A percentile compares a stretch with the other conserved stretches of the same genome.
phyloP scores from a whole-genome alignment of 2,797 vertebrate species.

The Leucoraja ocellata region DNA sequence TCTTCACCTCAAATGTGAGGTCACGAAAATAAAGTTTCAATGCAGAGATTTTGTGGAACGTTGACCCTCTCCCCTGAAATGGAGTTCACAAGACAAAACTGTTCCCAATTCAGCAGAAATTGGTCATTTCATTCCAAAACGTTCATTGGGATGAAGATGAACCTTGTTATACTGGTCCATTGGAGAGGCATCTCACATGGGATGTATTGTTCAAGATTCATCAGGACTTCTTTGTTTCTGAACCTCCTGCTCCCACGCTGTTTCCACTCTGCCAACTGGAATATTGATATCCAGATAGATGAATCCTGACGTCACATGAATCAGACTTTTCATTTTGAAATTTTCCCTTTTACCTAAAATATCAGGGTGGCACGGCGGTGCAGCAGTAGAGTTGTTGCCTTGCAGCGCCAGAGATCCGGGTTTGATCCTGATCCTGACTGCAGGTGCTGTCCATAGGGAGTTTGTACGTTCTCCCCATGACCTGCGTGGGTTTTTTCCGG shows the following conservation, averaged over 20 bases:
- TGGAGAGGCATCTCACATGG: not conserved
- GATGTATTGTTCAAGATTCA: not conserved
- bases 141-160: not conserved
- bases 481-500: too few relatives aligned
- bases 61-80: not conserved
- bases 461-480: too few relatives aligned
- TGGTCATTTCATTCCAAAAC: not conserved
- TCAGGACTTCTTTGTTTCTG: not conserved
- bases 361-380: not conserved
- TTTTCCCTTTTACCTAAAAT: not conserved
- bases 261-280: not conserved
- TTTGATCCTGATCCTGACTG: too few relatives aligned
- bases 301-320: not conserved
- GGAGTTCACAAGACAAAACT: not conserved
- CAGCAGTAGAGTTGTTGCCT: too few relatives aligned
- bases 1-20: not conserved
- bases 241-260: not conserved
- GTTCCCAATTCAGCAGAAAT: not conserved
- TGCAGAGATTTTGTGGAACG: not conserved
- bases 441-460: too few relatives aligned
- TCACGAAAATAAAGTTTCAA: not conserved
- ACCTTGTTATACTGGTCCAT: not conserved
- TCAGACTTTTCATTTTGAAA: not conserved
- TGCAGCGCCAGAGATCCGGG: too few relatives aligned
- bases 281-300: not conserved